Base-by-base conservation (phyloP, 2,888 invertebrate genomes). In the Deroplatys truncata region DNA sequence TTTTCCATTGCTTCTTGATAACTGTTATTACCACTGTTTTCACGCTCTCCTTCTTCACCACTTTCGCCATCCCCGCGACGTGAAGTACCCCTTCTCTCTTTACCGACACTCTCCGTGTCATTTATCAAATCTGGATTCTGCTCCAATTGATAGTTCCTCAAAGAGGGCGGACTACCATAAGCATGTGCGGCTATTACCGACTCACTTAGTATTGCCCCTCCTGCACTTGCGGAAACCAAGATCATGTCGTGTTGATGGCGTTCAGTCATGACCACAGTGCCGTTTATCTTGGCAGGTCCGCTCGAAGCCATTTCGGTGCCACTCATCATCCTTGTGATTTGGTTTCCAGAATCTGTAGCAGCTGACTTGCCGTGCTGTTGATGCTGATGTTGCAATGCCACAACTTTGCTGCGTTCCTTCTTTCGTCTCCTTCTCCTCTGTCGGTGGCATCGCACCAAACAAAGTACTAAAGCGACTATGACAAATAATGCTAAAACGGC, bases 101-200 rank as follows among this genome's bases (percentile, higher is more conserved):
- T 94, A 87, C 94, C 94, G 1, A 94, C 94, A 91, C 94, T 96
- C 94, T 96, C 96, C 91, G 96, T 96, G 92, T 97, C 97, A 93
- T 96, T 97, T 93, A 97, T 96, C 93, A 97, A 94, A 94, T 97
- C 97, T 89, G 97, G 97, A 93, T 97, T 97, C 93, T 96, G 96
- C 93, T 97, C 97, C 91, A 92, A 91, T 90, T 93, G 94, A 91
- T 94, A 95, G 91, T 94, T 94, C 89, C 94, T 93, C 91, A 94
- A 91, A 1, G 94, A 93, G 1, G 95, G 94, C 88, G 96, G 96
- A 92, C 96, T 95, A 89, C 94, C 94, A 90, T 94, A 94, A 20
- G 88, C 28, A 88, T 84, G 84, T 31, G 88, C 89, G 15, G 88
- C 84, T n/a, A 82, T 31, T 5, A 83, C 82, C 5, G 43, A 83